phyloP scores from a whole-genome alignment of 2,113 vertebrate species.

The Bambusicola thoracicus region DNA sequence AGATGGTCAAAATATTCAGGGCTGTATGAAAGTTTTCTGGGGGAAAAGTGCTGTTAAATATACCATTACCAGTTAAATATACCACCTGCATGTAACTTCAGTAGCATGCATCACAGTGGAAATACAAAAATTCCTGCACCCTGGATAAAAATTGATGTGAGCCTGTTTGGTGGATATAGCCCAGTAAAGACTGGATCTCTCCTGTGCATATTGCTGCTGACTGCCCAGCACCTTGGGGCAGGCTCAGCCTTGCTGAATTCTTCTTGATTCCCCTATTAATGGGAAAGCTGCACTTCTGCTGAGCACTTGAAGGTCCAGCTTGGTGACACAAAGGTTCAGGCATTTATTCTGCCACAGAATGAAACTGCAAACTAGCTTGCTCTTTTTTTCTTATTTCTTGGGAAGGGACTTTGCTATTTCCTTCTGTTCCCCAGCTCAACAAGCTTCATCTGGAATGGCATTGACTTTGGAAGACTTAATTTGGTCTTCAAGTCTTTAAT shows the following conservation, averaged over 20 bases:
- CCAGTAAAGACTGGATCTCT: neutral
- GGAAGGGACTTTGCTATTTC: neutral
- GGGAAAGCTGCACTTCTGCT: neutral
- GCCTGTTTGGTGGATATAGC: neutral
- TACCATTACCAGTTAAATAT: too few relatives aligned
- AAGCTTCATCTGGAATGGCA: neutral
- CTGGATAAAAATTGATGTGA: neutral
- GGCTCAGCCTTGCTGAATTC: neutral
- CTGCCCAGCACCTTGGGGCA: neutral
- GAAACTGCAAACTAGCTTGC: neutral
- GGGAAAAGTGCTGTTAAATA: neutral
- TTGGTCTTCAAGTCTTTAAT: conserved; percentile 19
- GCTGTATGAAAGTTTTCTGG: neutral
- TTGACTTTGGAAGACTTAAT: conserved; percentile 8
- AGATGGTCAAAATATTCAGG: neutral
- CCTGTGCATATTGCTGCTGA: neutral
- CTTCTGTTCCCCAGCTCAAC: neutral
- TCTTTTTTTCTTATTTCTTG: neutral
- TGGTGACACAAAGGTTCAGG: neutral
- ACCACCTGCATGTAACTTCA: neutral
- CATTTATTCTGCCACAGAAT: neutral
- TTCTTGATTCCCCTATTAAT: neutral
- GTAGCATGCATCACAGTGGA: neutral
- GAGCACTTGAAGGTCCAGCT: neutral
- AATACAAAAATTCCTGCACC: neutral